These are phyloP conservation scores for Drosophila helvetica DNA, from an alignment of 2,888 invertebrate species.

Conservation along the genomic window DNA sequence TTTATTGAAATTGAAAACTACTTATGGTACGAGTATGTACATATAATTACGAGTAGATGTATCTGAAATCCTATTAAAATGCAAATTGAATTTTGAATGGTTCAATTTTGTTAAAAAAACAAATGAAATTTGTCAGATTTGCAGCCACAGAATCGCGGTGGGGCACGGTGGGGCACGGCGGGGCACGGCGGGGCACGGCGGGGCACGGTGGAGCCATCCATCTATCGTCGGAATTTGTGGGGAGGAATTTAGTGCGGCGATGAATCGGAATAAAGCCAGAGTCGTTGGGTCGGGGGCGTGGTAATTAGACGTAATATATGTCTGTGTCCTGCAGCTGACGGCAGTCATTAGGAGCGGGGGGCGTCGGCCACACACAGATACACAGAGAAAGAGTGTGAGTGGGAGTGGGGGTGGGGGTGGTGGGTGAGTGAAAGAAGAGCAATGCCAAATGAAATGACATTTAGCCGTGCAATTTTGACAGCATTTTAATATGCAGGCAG, in stretches of 20 bases:
- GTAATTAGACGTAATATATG: slow-evolving; percentile 61
- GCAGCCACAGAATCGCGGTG: slow-evolving; percentile 15
- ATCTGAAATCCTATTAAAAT: neutral
- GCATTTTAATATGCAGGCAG: slow-evolving; percentile 70
- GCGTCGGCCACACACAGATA: neutral
- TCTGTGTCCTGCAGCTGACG: slow-evolving; percentile 51
- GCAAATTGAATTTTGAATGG: neutral
- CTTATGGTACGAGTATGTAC: too few relatives aligned
- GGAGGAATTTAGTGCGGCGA: neutral
- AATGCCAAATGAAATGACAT: slow-evolving; percentile 69
- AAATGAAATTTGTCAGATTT: slow-evolving; percentile 9
- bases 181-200: neutral
- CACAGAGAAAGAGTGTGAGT: neutral
- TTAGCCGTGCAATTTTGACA: slow-evolving; percentile 74
- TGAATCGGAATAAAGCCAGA: neutral
- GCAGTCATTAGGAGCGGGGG: slow-evolving; percentile 17
- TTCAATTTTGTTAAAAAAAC: slow-evolving; percentile 1
- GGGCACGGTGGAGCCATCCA: too few relatives aligned
- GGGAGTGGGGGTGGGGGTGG: neutral
- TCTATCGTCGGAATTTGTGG: slow-evolving; percentile 7
- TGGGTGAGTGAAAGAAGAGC: slow-evolving; percentile 22
- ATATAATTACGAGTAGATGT: too few relatives aligned
- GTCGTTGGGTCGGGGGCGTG: slow-evolving; percentile 4
- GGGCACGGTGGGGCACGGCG: slow-evolving; percentile 9
- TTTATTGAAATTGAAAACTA: too few relatives aligned